A percentile compares a stretch with the other conserved stretches of the same genome.
phyloP scores from a whole-genome alignment of 1,140 invertebrate genomes.

The Thalassaphorura encarpata region DNA sequence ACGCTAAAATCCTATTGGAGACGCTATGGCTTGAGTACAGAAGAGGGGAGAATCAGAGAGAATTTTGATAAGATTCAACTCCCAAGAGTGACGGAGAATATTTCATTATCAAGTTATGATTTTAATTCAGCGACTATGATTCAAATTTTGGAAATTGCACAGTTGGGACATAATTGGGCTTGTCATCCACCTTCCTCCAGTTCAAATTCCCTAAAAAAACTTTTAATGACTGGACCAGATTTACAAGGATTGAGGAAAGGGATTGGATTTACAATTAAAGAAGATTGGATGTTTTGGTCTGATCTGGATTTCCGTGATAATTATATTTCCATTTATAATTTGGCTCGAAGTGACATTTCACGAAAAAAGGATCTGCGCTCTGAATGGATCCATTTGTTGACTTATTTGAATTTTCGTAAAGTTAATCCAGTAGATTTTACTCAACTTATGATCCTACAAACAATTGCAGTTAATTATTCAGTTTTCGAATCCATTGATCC shows the following conservation, averaged over 20 bases:
- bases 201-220: not conserved
- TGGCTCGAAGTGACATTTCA: constrained; percentile 2
- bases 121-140: constrained; percentile 3
- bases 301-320: constrained; percentile 6
- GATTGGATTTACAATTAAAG: constrained; percentile 2
- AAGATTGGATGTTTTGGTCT: constrained; percentile 2
- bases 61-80: not conserved
- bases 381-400: constrained; percentile 13
- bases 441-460: constrained; percentile 3
- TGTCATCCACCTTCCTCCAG: not conserved
- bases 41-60: not conserved
- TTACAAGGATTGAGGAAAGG: constrained; percentile 2
- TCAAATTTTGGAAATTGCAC: not conserved
- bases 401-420: constrained; percentile 1
- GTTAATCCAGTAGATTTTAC: not conserved
- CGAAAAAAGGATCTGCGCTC: not conserved
- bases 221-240: constrained; percentile 8
- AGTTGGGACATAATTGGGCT: constrained; percentile 6
- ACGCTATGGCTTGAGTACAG: not conserved
- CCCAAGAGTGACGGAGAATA: not conserved
- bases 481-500: constrained; percentile 1
- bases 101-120: not conserved
- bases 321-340: constrained; percentile 12
- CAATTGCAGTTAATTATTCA: constrained; percentile 4
- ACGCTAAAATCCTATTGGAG: not conserved